Evolutionary conservation across 2,113 vertebrate genomes (phyloP), one percentile per base, ranked within the genome.

Genomic region (Rallus limicola): DNA sequence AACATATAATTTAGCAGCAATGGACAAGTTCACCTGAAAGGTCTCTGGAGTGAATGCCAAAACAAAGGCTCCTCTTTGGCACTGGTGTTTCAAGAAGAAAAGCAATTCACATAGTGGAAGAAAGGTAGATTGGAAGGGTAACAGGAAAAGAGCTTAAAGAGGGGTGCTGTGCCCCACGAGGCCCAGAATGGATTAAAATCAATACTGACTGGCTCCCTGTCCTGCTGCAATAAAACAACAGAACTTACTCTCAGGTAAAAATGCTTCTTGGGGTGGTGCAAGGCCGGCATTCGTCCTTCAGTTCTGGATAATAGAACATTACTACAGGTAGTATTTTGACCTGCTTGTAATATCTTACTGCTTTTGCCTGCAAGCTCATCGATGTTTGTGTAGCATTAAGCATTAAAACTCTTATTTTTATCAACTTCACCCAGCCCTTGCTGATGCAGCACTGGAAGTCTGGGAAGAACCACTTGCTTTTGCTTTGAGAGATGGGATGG

Each of bases 351-450:
- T 75, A 79, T 79, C 89, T 86, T 76, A 80, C 48, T 83, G 40
- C 46, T 92, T 95, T 78, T 94, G 33, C 48, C 53, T 3, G 2
- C 72, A 84, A 76, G 55, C 62, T 79, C 20, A 13, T 86, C 65
- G 69, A 42, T 69, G 78, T 94, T 92, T 91, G 69, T 89, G 33
- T 94, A 86, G 65, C 80, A 82, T 86, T 81, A 86, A 89, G 91
- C 36, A 46, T 91, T 91, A 85, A 85, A 95, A 85, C n/a, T 88
- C 77, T 85, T 85, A 11, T 89, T 95, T 90, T 95, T 87, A 87
- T 86, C 91, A 96, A 70, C 81, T 91, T 82, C 5, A 1, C 48
- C 48, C 58, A 64, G 70, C 60, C 16, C 60, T 95, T 94, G 70
- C 90, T 95, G 82, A 64, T 93, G 80, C 44, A 94, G 83, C 78